These are phyloP conservation scores for Procambarus virginalis DNA, from an alignment of 1,140 invertebrate genomes.

Conservation along the genomic window DNA sequence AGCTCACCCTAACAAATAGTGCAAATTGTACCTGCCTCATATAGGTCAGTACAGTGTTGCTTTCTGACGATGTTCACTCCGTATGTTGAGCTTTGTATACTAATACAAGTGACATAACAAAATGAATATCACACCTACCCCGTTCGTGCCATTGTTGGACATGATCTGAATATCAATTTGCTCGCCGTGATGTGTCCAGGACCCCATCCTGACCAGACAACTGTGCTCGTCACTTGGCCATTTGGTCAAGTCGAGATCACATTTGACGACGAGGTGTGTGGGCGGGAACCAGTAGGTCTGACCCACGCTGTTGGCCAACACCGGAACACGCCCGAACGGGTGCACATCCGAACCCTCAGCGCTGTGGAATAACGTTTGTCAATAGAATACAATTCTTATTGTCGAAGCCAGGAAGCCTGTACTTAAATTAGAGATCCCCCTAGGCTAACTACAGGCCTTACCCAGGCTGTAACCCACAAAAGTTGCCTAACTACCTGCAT, in stretches of 20 bases:
- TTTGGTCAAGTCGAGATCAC: conserved; percentile 37
- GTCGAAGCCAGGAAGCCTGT: no score
- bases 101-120: no score
- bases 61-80: no score
- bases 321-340: conserved; percentile 41
- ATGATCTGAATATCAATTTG: conserved; percentile 52
- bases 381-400: background rate
- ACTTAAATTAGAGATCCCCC: no score
- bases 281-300: conserved; percentile 54
- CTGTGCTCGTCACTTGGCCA: conserved; percentile 55
- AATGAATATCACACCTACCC: background rate
- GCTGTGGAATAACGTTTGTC: background rate
- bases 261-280: conserved; percentile 28
- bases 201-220: conserved; percentile 48
- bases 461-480: no score
- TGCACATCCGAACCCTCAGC: conserved; percentile 18
- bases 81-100: no score
- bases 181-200: conserved; percentile 56
- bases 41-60: no score
- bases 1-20: no score
- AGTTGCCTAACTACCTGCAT: no score
- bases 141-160: conserved; percentile 15
- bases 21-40: no score
- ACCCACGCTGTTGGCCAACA: conserved; percentile 17
- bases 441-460: no score